Evolutionary conservation across 2,797 vertebrate genomes (phyloP), one percentile per base, ranked within the genome.

Genomic region (Xenops minutus): DNA sequence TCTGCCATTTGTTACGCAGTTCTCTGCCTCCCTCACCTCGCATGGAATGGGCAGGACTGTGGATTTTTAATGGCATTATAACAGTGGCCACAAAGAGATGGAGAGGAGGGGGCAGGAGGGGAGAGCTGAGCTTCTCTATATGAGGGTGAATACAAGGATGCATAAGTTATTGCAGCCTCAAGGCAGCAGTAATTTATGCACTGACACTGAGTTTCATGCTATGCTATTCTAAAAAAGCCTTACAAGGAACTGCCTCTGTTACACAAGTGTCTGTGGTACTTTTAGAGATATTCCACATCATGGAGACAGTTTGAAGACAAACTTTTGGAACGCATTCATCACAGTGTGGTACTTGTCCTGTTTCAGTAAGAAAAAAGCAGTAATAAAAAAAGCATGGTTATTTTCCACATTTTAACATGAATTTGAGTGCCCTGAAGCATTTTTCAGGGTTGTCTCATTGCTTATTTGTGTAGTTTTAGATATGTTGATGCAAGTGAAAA

Each of bases 181-280:
- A 93, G 97, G 95, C 85, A 92, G 64, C 68, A 59, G 89, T 95
- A 89, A 95, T 97, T 92, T 95, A 94, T 92, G 88, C 85, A 67
- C 85, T 96, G 95, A 95, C 96, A 94, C 78, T 93, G 72, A 89
- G 82, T 93, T 96, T 97, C 88, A 95, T 93, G 93, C 93, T 89
- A 13, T 81, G 88, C 80, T 96, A 46, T 95, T 92, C 94, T 78
- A n/a, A 77, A 95, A 87, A 82, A 85, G 84, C 68, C 54, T 89
- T 75, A 63, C 20, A 36, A 86, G 73, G 71, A 90, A 39, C 77
- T 80, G 77, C 64, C 41, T 83, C 39, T 8, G 37, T 83, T 96
- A 68, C 73, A 56, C 64, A 76, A 72, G 44, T 43, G 55, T 61
- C 12, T 72, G 75, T 83, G 59, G 61, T 90, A n/a, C n/a, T 64